phyloP scores from a whole-genome alignment of 1,140 invertebrate genomes.

The Camponotus floridanus region DNA sequence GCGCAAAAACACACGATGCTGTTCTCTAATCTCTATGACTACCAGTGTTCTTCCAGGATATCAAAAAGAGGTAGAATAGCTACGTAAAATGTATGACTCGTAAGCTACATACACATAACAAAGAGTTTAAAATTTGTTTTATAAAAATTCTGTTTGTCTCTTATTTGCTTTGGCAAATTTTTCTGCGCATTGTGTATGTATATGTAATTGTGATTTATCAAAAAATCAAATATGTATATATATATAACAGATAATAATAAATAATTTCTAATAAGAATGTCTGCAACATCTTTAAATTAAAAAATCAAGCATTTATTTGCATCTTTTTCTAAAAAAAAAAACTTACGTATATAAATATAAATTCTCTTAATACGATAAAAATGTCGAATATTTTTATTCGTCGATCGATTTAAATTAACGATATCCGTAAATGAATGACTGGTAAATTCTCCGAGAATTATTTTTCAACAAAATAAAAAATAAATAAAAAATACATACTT shows the following conservation, averaged over 20 bases:
- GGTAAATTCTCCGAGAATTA: background rate
- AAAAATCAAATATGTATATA: background rate
- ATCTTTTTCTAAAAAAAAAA: background rate
- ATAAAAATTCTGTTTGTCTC: too few relatives aligned
- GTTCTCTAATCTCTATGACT: slow-evolving; percentile 43
- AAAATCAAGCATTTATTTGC: background rate
- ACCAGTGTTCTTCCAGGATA: slow-evolving; percentile 29
- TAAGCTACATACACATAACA: background rate
- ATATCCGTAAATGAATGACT: background rate
- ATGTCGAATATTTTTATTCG: background rate
- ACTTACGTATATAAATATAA: background rate
- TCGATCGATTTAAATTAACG: background rate
- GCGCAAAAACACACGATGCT: slow-evolving; percentile 8
- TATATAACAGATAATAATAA: background rate
- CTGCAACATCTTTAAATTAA: background rate
- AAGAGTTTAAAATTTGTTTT: background rate
- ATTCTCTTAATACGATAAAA: background rate
- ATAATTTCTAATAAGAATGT: background rate
- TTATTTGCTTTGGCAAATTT: too few relatives aligned
- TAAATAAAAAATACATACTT: background rate
- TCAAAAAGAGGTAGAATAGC: background rate
- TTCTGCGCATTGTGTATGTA: too few relatives aligned
- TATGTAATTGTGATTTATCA: too few relatives aligned
- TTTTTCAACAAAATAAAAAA: background rate
- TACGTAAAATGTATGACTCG: background rate